Evolutionary conservation across 2,888 invertebrate genomes (phyloP).

Genomic region (Drosophila subsilvestris): DNA sequence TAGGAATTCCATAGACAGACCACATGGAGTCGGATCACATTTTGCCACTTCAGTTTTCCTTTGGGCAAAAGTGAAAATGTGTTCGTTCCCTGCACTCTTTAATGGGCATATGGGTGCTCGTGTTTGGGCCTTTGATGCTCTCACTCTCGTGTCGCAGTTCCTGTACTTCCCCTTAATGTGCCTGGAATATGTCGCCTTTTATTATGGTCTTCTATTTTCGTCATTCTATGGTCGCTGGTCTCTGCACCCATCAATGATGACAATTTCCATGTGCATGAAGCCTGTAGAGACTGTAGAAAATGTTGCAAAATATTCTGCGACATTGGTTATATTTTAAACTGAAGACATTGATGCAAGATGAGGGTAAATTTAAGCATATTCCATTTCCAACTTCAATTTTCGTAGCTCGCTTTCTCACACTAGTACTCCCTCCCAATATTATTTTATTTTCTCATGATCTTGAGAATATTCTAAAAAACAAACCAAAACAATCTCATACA

Average conservation of each 20-base stretch:
- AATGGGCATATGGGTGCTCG: slow-evolving; percentile 56
- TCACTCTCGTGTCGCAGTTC: slow-evolving; percentile 31
- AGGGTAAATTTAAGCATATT: not conserved
- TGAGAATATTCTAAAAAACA: slow-evolving; percentile 1
- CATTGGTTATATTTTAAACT: not conserved
- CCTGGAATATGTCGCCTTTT: slow-evolving; percentile 44
- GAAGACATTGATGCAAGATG: no score
- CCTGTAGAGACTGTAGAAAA: slow-evolving; percentile 4
- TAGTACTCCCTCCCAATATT: not conserved
- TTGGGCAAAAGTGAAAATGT: slow-evolving; percentile 44
- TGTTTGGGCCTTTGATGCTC: slow-evolving; percentile 69
- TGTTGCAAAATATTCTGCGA: slow-evolving; percentile 10
- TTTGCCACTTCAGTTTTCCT: slow-evolving; percentile 42
- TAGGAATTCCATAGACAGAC: slow-evolving; percentile 67
- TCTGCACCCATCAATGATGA: slow-evolving; percentile 38
- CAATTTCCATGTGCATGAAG: slow-evolving; percentile 20
- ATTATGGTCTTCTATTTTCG: slow-evolving; percentile 55
- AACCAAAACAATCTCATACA: slow-evolving; percentile 18
- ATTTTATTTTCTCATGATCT: slow-evolving; percentile 22
- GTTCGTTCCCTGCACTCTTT: slow-evolving; percentile 50
- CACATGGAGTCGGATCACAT: slow-evolving; percentile 64
- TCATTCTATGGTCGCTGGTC: slow-evolving; percentile 10
- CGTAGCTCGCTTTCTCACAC: slow-evolving; percentile 19
- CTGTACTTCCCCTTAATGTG: slow-evolving; percentile 37
- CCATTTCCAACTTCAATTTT: not conserved